Percentiles rank a stretch among this genome's conserved stretches.
Conservation (phyloP, 2,888 invertebrate species). For the Barypeithes pellucidus region DNA sequence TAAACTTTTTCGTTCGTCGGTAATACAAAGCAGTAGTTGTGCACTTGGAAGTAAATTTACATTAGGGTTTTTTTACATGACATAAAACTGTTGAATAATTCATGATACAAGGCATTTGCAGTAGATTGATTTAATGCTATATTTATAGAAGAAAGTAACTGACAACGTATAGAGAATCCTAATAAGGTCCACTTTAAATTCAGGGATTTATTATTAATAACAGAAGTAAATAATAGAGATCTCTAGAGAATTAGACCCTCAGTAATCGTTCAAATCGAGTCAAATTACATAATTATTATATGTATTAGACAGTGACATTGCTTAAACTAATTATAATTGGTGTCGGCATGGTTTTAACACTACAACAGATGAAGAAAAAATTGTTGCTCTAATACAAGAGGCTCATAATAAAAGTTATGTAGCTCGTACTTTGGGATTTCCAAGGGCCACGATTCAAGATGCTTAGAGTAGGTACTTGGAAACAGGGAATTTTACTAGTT, state of each 20-base stretch:
- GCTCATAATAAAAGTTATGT: conserved; percentile 32
- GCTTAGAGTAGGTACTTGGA: conserved; percentile 29
- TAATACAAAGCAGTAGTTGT: too few relatives aligned
- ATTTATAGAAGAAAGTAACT: too few relatives aligned
- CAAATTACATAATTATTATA: conserved; percentile 2
- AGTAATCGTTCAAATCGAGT: neutral
- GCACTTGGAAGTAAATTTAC: too few relatives aligned
- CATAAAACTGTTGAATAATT: too few relatives aligned
- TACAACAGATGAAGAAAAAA: conserved; percentile 16
- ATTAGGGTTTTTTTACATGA: too few relatives aligned
- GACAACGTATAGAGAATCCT: too few relatives aligned
- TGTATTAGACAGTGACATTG: conserved; percentile 10
- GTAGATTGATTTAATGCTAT: too few relatives aligned
- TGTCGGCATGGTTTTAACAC: conserved; percentile 13
- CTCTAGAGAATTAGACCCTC: neutral
- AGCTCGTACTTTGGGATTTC: conserved; percentile 21
- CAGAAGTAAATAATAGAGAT: too few relatives aligned
- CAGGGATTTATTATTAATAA: too few relatives aligned
- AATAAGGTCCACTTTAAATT: too few relatives aligned
- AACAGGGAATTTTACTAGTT: conserved; percentile 29
- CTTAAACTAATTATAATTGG: conserved; percentile 4
- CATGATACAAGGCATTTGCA: too few relatives aligned
- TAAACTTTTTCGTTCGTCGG: neutral
- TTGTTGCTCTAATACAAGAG: conserved; percentile 27
- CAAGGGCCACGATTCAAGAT: conserved; percentile 25